phyloP scores from a whole-genome alignment of 2,113 vertebrate species.

The Trachemys scripta region DNA sequence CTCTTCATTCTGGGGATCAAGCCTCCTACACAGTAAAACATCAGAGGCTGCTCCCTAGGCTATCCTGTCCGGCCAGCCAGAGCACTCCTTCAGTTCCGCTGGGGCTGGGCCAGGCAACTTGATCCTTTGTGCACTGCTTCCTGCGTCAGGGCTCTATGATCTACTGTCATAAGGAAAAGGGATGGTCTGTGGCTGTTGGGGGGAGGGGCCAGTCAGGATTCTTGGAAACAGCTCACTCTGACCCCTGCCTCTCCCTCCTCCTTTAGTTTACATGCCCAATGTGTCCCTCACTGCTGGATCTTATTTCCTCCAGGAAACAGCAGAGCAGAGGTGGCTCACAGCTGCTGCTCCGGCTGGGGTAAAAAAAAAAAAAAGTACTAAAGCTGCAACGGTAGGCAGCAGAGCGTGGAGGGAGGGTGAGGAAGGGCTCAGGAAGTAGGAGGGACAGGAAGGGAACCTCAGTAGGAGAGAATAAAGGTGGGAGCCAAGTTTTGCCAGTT shows the following conservation, averaged over 20 bases:
- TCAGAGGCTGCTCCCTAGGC: not conserved
- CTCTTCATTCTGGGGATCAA: no score
- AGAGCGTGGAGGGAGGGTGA: not conserved
- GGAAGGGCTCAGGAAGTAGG: not conserved
- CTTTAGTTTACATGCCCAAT: not conserved
- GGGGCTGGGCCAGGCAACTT: not conserved
- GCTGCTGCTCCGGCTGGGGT: not conserved
- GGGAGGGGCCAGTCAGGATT: not conserved
- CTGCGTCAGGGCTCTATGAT: not conserved
- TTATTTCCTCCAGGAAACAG: not conserved
- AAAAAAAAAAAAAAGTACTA: not conserved
- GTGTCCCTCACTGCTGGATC: not conserved
- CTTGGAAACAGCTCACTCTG: not conserved
- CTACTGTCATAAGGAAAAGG: not conserved
- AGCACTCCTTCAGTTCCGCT: not conserved
- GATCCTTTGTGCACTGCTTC: not conserved
- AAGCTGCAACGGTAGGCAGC: not conserved
- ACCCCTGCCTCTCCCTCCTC: not conserved
- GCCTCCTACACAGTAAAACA: no score
- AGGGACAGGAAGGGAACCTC: not conserved
- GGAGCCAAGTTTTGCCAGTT: not conserved
- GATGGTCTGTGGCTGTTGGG: not conserved
- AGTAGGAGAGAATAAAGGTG: not conserved
- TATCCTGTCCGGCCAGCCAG: not conserved
- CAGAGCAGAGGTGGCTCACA: not conserved